Conservation (phyloP, 2,888 invertebrate species). For the Epirrhoe alternata region DNA sequence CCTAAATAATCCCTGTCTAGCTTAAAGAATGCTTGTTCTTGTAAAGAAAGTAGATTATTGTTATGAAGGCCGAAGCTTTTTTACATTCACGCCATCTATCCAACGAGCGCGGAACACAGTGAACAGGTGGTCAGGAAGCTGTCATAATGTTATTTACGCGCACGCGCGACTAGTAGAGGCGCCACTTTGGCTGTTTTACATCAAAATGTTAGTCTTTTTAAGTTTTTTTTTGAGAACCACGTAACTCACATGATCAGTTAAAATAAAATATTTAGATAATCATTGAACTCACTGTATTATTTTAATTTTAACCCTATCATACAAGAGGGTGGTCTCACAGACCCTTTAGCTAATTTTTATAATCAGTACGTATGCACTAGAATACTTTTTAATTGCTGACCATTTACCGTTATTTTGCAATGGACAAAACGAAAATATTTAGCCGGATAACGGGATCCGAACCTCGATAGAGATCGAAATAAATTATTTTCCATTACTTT, state of each 20-base stretch:
- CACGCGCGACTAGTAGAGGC: slow-evolving; percentile 42
- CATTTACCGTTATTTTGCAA: slow-evolving; percentile 14
- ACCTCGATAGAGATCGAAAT: slow-evolving; percentile 27
- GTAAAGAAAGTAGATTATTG: neutral
- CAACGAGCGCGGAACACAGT: slow-evolving; percentile 60
- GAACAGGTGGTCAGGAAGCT: slow-evolving; percentile 38
- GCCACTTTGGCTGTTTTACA: slow-evolving; percentile 39
- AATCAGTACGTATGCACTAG: too few species aligned
- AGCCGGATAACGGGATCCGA: slow-evolving; percentile 17
- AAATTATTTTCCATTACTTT: slow-evolving; percentile 32
- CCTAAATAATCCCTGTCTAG: too few species aligned
- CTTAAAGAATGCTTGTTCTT: too few species aligned
- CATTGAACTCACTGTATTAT: too few species aligned
- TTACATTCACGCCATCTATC: slow-evolving; percentile 68
- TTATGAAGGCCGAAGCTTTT: neutral
- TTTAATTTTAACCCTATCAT: too few species aligned
- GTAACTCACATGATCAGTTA: neutral
- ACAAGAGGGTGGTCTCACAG: too few species aligned
- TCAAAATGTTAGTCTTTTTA: neutral
- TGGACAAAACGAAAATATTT: slow-evolving; percentile 25
- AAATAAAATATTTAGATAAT: neutral
- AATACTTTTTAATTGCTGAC: neutral
- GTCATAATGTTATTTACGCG: slow-evolving; percentile 45
- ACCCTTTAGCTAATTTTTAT: neutral
- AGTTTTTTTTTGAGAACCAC: neutral